A percentile compares a stretch with the other conserved stretches of the same genome.
Conservation (phyloP, 2,888 invertebrate genomes). For the Panopea generosa region DNA sequence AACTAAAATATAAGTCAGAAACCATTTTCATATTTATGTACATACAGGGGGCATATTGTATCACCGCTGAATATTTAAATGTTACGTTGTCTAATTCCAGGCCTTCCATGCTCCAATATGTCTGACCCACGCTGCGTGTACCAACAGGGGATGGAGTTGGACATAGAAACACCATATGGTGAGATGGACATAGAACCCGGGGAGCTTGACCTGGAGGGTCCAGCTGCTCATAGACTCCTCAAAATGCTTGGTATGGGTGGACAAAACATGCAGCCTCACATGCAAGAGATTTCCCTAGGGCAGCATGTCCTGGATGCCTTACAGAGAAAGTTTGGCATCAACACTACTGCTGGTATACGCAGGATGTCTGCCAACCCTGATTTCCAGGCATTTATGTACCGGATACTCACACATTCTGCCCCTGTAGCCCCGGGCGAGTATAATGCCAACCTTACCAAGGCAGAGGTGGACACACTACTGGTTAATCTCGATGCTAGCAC, state of each 20-base stretch:
- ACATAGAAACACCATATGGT: conserved; percentile 47
- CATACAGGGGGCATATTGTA: too few species aligned
- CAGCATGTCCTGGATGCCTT: conserved; percentile 41
- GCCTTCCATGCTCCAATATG: conserved; percentile 38
- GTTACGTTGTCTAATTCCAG: too few species aligned
- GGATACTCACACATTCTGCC: conserved; percentile 37
- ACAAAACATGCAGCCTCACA: conserved; percentile 20
- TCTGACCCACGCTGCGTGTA: conserved; percentile 38
- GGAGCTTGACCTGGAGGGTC: conserved; percentile 57
- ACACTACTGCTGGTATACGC: conserved; percentile 42
- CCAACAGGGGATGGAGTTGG: conserved; percentile 24
- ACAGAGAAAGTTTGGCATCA: conserved; percentile 47
- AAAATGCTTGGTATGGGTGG: conserved; percentile 20
- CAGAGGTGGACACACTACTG: conserved; percentile 42
- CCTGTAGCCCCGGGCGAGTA: conserved; percentile 50
- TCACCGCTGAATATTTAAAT: too few species aligned
- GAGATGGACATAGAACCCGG: conserved; percentile 57
- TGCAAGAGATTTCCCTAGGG: conserved; percentile 53
- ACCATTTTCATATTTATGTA: too few species aligned
- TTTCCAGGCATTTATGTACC: conserved; percentile 58
- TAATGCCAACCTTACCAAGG: conserved; percentile 44
- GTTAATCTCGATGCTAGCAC: conserved; percentile 22
- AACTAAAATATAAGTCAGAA: too few species aligned
- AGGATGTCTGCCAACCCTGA: conserved; percentile 40
- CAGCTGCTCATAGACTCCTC: conserved; percentile 40